Evolutionary conservation across 2,888 invertebrate species (phyloP), one percentile per base, ranked within the genome.

Genomic region (Morpho deidamia): DNA sequence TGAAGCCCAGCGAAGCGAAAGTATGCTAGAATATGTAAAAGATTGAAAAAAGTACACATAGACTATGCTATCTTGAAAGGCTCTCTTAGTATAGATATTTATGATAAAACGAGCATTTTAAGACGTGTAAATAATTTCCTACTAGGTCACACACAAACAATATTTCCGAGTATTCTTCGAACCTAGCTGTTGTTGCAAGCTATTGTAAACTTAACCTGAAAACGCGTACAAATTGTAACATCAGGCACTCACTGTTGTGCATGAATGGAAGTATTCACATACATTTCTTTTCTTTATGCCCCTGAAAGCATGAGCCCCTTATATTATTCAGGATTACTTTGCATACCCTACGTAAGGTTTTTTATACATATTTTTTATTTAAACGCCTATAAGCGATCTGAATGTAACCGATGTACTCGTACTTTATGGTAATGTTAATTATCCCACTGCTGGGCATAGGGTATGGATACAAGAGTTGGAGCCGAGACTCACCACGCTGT

Each of bases 101-200:
- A 23, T 23, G 23, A 23, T 23, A 23, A 23, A 23, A 23, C 23
- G 23, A 23, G 23, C 23, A 5, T 23, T 23, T 0, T 2, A 23
- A 0, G 23, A 23, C 23, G 23, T 2, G 23, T 23, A 23, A 23
- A 23, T 23, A 23, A 23, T 23, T 23, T 23, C 82, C 82, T 80
- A 77, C 65, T 71, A 66, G 47, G 49, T 51, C 51, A 45, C 12
- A 45, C 33, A 70, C 65, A 68, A 72, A n/a, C n/a, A 68, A 76
- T 81, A 48, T 48, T 40, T 44, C 12, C 8, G 37, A 38, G 47
- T 35, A 35, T 52, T n/a, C 33, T n/a, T 45, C 14, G 44, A 45
- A 12, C 44, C 44, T 14, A 35, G 14, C 9, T 44, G 11, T 11
- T n/a, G 35, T 11, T 11, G 38, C 40, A 11, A 10, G 44, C 40